Base-by-base conservation (phyloP, 2,797 vertebrate species). In the Alcedo atthis region DNA sequence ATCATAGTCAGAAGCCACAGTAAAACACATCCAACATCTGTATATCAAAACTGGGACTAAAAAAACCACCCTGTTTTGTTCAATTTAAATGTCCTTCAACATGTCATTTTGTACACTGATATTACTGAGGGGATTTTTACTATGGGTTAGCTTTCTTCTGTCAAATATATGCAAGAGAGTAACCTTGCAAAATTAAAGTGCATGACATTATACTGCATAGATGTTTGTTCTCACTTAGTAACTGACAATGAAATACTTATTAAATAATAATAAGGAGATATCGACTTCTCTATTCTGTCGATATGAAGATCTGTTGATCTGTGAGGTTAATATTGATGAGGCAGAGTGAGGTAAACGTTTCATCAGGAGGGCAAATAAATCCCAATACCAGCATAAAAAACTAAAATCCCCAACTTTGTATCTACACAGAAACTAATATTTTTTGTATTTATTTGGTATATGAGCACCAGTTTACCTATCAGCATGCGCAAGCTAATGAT, bases 261-360 rank as follows among this genome's bases (percentile, higher is more conserved):
- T 97, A 97, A 97, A 97, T 96, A 97, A 96, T 97, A 96, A 97
- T 96, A 96, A 96, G 88, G 73, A 74, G 89, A 64, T 95, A 97
- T 96, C 87, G 96, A 97, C 97, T 95, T 85, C 81, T 93, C 89
- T 95, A 74, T 92, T 97, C 68, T 96, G 96, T 95, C 95, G 2
- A 92, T 97, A 96, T 59, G 95, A 97, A 96, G 94, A 97, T 95
- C 96, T 96, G 96, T 96, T 94, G 90, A 94, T 96, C 83, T 96
- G 89, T 84, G 90, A 94, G 92, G 91, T 94, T 96, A 89, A 90
- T 95, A 96, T 93, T 85, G 95, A 97, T 94, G 93, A 95, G 62
- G 63, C 58, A 95, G 74, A 94, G 84, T 81, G 92, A 96, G 81
- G 87, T 93, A 95, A 94, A 85, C 21, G 24, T 79, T 89, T 93